phyloP scores from a whole-genome alignment of 1,140 invertebrate genomes.

The Drosophila baimaii region DNA sequence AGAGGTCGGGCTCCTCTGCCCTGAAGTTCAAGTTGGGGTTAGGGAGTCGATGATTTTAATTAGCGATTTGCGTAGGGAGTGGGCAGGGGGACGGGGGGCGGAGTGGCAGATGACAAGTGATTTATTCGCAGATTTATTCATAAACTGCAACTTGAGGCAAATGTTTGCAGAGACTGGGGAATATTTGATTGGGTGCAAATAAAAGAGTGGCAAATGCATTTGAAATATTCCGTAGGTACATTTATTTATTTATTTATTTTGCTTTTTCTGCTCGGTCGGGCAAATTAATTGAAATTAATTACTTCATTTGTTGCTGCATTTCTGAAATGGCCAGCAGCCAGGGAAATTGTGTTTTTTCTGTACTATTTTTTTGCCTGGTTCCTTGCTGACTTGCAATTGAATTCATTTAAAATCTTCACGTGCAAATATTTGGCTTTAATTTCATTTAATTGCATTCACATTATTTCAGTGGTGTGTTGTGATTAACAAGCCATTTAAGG shows the following conservation, averaged over 20 bases:
- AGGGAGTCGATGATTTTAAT: slow-evolving; percentile 56
- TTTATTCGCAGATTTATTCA: slow-evolving; percentile 59
- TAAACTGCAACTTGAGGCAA: slow-evolving; percentile 50
- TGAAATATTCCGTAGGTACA: slow-evolving; percentile 30
- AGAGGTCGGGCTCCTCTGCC: background rate
- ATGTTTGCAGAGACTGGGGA: slow-evolving; percentile 29
- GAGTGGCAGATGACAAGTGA: slow-evolving; percentile 33
- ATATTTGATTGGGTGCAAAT: slow-evolving; percentile 36
- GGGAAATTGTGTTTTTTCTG: slow-evolving; percentile 23
- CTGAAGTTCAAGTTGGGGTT: background rate
- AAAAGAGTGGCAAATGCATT: slow-evolving; percentile 37
- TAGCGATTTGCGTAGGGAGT: slow-evolving; percentile 38
- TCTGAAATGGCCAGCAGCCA: slow-evolving; percentile 19
- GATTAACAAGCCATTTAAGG: slow-evolving; percentile 45
- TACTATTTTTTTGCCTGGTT: slow-evolving; percentile 21
- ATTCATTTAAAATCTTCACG: slow-evolving; percentile 51
- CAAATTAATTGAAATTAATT: slow-evolving; percentile 74
- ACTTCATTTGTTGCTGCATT: slow-evolving; percentile 52
- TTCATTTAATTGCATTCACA: slow-evolving; percentile 25
- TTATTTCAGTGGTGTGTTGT: slow-evolving; percentile 29
- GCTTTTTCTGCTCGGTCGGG: slow-evolving; percentile 34
- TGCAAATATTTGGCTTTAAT: slow-evolving; percentile 63
- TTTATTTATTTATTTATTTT: slow-evolving; percentile 24
- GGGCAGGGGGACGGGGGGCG: too few relatives aligned
- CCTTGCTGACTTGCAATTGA: slow-evolving; percentile 42